phyloP scores from a whole-genome alignment of 2,797 vertebrate genomes.

The Tokudaia tokunoshimensis region DNA sequence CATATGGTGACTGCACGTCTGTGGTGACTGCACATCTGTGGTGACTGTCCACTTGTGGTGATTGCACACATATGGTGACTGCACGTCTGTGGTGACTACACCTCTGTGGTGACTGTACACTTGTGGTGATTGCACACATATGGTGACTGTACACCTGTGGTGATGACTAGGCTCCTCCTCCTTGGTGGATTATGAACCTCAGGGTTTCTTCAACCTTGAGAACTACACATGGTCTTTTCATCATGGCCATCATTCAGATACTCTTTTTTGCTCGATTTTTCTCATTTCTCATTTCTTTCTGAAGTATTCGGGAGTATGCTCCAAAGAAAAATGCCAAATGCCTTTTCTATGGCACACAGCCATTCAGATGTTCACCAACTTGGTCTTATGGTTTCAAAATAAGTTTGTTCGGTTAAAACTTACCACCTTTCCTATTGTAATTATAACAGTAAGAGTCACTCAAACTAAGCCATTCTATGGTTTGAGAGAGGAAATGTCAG shows the following conservation, averaged over 20 bases:
- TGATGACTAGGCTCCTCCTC: neutral
- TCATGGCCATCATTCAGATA: neutral
- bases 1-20: accelerated
- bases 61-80: too few relatives aligned
- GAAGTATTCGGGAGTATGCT: neutral
- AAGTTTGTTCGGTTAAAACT: neutral
- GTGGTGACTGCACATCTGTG: too few relatives aligned
- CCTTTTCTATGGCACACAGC: neutral
- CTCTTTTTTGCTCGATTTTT: neutral
- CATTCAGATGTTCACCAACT: neutral
- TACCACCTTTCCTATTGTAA: neutral
- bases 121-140: too few relatives aligned
- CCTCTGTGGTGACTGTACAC: too few relatives aligned
- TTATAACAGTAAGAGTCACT: neutral
- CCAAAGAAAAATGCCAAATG: neutral
- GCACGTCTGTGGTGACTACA: too few relatives aligned
- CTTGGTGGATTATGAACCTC: neutral
- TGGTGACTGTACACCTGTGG: too few relatives aligned
- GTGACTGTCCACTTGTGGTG: neutral
- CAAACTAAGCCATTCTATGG: neutral
- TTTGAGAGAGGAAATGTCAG: neutral
- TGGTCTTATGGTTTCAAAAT: neutral
- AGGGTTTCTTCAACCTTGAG: neutral
- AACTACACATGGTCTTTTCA: neutral
- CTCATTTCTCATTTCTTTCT: neutral